These are phyloP conservation scores for Bergia puertoricense DNA, from an alignment of 92 coral and sea anemone genomes.

Conservation along the genomic window DNA sequence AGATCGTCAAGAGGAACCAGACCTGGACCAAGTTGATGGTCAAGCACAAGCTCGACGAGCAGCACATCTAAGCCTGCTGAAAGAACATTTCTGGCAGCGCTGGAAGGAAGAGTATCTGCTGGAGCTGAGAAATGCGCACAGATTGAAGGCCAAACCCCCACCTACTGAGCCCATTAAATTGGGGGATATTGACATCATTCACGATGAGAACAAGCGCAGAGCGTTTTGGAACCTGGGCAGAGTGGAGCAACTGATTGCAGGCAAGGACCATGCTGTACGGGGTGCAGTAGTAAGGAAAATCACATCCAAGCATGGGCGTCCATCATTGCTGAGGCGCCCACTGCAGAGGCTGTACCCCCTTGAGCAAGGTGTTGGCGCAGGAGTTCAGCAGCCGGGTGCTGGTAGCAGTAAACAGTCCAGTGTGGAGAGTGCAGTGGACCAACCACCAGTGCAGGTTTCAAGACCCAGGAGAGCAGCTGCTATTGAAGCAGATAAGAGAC, in stretches of 20 bases:
- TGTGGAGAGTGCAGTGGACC: no score
- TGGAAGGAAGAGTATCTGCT: constrained; percentile 36
- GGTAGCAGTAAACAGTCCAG: no score
- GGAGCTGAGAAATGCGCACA: not conserved
- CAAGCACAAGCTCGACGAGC: not conserved
- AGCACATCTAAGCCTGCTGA: not conserved
- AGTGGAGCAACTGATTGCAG: constrained; percentile 9
- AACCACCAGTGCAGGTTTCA: no score
- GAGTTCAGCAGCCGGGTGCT: no score
- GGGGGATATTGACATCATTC: not conserved
- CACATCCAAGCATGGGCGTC: not conserved
- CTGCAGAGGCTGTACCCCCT: no score
- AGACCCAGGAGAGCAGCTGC: no score
- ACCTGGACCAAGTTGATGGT: no score
- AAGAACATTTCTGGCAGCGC: constrained; percentile 23
- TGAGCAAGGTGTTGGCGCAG: no score
- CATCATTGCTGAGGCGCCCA: no score
- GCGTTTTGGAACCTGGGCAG: not conserved
- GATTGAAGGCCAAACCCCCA: not conserved
- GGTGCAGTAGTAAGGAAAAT: constrained; percentile 12
- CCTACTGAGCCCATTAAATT: not conserved
- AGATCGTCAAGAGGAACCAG: not conserved
- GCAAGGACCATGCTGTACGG: constrained; percentile 21
- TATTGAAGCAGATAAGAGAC: no score
- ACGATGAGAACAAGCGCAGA: not conserved